Evolutionary conservation across 2,888 invertebrate species (phyloP).

Genomic region (Dolichopus griseipennis): DNA sequence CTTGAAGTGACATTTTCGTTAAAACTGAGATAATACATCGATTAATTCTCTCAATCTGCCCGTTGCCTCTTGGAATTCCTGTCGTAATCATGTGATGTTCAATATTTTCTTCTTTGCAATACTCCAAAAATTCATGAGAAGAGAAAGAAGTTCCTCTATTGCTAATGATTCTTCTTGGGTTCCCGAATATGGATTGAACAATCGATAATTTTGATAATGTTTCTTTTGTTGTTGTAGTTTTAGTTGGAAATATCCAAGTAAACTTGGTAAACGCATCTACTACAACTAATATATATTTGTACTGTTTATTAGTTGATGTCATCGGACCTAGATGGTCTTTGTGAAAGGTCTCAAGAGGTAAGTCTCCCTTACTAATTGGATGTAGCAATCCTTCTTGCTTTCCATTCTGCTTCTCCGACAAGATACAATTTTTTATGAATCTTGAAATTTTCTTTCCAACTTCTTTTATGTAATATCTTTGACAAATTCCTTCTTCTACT

Average conservation of each 20-base stretch:
- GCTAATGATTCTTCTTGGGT: conserved; percentile 17
- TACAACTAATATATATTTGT: conserved; percentile 17
- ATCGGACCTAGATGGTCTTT: conserved; percentile 19
- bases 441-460: neutral
- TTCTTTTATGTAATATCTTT: no score
- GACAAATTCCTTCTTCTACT: conserved; percentile 14
- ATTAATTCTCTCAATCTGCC: neutral
- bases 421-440: conserved; percentile 9
- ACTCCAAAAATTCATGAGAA: neutral
- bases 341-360: conserved; percentile 14
- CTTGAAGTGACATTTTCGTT: neutral
- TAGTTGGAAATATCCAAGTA: conserved; percentile 13
- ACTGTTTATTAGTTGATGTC: conserved; percentile 15
- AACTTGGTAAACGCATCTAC: conserved; percentile 13
- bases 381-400: conserved; percentile 10
- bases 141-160: conserved; percentile 1
- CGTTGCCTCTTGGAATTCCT: no score
- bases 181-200: conserved; percentile 17
- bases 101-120: neutral
- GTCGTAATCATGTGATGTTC: neutral
- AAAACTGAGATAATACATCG: neutral
- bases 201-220: conserved; percentile 17
- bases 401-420: conserved; percentile 9
- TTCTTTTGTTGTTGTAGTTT: conserved; percentile 14
- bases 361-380: conserved; percentile 8